These are phyloP conservation scores for Dorcus hopei DNA, from an alignment of 2,888 invertebrate species.

Conservation along the genomic window DNA sequence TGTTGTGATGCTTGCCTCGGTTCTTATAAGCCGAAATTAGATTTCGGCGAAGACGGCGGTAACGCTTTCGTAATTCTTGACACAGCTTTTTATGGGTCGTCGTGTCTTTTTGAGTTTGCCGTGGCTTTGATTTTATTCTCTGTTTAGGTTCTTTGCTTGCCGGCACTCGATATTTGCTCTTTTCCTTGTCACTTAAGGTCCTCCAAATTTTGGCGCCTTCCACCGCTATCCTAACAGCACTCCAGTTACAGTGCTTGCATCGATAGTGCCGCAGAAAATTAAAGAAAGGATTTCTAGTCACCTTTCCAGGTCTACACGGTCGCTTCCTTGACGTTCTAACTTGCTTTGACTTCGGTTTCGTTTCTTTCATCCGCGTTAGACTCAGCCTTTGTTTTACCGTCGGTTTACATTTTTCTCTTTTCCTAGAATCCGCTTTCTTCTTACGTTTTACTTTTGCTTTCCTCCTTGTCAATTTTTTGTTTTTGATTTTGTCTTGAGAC, in stretches of 20 bases:
- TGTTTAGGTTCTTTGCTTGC: constrained; percentile 27
- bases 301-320: constrained; percentile 9
- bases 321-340: neutral
- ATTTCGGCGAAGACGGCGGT: neutral
- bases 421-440: no score
- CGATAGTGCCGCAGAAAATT: constrained; percentile 37
- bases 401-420: no score
- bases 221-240: constrained; percentile 34
- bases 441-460: no score
- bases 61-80: neutral
- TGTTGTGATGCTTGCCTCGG: no score
- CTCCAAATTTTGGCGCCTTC: constrained; percentile 40
- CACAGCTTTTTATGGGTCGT: neutral
- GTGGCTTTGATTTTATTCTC: neutral
- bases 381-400: no score
- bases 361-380: neutral
- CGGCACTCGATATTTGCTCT: constrained; percentile 24
- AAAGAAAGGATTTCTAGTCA: constrained; percentile 35
- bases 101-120: no score
- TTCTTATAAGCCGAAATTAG: no score
- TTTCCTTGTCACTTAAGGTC: constrained; percentile 24
- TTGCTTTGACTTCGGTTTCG: neutral
- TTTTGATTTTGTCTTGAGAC: no score
- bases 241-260: constrained; percentile 33
- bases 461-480: no score